A percentile compares a stretch with the other conserved stretches of the same genome.
phyloP scores from a whole-genome alignment of 2,113 vertebrate species.

The Pteropus alecto region DNA sequence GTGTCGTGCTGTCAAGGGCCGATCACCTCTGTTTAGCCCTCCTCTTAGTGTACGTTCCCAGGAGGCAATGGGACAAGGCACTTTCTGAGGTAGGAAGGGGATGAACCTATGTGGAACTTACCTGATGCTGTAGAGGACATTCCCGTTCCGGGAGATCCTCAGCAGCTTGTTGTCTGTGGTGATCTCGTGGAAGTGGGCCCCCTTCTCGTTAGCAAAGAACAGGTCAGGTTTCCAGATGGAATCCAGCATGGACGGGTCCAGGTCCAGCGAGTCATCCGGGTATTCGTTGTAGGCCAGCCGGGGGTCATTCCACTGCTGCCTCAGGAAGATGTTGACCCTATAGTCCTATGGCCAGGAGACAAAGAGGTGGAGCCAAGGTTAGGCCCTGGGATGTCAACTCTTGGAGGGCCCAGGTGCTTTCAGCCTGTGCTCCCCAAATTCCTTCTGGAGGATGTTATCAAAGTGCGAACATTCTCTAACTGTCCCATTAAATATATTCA shows the following conservation, averaged over 20 bases:
- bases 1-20: not conserved
- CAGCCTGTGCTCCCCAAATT: accelerated
- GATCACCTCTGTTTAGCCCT: not conserved
- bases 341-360: constrained; percentile 88
- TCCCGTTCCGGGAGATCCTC: constrained; percentile 95
- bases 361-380: not conserved
- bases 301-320: constrained; percentile 99
- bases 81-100: no score
- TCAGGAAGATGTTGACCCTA: constrained; percentile 97
- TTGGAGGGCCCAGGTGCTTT: not conserved
- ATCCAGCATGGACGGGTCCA: constrained; percentile 99
- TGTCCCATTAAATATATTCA: not conserved
- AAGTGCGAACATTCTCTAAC: not conserved
- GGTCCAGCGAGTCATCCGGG: constrained; percentile 95
- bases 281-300: constrained; percentile 97
- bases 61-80: not conserved
- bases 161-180: constrained; percentile 99
- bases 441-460: not conserved
- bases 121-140: constrained; percentile 99
- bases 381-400: not conserved
- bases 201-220: constrained; percentile 99
- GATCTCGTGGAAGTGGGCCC: constrained; percentile 98
- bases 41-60: not conserved
- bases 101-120: constrained; percentile 45
- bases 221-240: constrained; percentile 99